These are phyloP conservation scores for Drosophila pseudoobscura DNA, from an alignment of 1,140 invertebrate species.

Conservation along the genomic window DNA sequence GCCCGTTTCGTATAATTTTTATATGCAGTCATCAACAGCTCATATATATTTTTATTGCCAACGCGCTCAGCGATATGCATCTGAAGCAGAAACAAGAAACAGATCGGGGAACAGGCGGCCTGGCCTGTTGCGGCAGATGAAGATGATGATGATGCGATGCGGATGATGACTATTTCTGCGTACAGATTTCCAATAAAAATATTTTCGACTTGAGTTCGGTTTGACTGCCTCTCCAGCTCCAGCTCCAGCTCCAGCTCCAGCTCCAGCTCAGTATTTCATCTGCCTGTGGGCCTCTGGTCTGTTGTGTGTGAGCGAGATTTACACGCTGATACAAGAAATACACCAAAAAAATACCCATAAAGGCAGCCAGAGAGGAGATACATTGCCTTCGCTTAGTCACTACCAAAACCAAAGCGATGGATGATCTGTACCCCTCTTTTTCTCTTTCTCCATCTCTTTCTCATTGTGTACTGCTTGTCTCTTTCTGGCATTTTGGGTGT, in stretches of 20 bases:
- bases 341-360: slow-evolving; percentile 34
- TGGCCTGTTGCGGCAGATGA: slow-evolving; percentile 15
- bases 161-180: slow-evolving; percentile 76
- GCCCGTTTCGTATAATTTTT: slow-evolving; percentile 69
- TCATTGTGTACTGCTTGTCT: background rate
- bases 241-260: background rate
- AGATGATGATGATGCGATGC: slow-evolving; percentile 25
- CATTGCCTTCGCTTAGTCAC: slow-evolving; percentile 56
- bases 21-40: slow-evolving; percentile 80
- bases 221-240: slow-evolving; percentile 9
- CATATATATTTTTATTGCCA: slow-evolving; percentile 81
- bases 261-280: slow-evolving; percentile 61
- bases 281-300: slow-evolving; percentile 7
- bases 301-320: slow-evolving; percentile 73
- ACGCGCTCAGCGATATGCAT: slow-evolving; percentile 69
- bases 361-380: slow-evolving; percentile 19
- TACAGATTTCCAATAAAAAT: slow-evolving; percentile 80
- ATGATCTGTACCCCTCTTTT: slow-evolving; percentile 5
- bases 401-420: background rate
- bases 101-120: slow-evolving; percentile 24
- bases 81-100: slow-evolving; percentile 60
- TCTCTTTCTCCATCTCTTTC: slow-evolving; percentile 8
- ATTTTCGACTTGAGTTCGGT: slow-evolving; percentile 43
- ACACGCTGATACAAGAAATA: slow-evolving; percentile 75
- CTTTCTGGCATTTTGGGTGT: slow-evolving; percentile 35